These are phyloP conservation scores for Pteronura brasiliensis DNA, from an alignment of 2,113 vertebrate genomes.

Conservation along the genomic window DNA sequence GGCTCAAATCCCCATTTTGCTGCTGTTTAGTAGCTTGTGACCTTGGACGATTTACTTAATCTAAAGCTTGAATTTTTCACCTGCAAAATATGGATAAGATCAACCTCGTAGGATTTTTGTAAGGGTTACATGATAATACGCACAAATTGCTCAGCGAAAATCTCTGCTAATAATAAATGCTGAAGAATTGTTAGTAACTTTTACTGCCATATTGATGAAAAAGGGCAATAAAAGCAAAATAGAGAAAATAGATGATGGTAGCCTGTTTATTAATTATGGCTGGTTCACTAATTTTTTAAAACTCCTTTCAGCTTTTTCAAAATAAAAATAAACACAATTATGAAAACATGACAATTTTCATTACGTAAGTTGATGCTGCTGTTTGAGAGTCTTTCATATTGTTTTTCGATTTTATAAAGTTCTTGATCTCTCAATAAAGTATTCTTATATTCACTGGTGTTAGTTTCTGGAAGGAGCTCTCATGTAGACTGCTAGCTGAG, in stretches of 20 bases:
- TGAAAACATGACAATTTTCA: conserved; percentile 92
- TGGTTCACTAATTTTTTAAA: neutral
- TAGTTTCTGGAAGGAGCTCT: conserved; percentile 91
- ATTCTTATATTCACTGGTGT: conserved; percentile 90
- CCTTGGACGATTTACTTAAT: neutral
- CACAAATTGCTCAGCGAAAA: neutral
- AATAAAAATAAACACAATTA: conserved; percentile 94
- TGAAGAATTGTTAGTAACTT: neutral
- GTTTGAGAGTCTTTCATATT: conserved; percentile 79
- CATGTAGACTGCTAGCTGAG: conserved; percentile 87
- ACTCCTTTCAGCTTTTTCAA: conserved; percentile 83
- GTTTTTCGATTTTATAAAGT: conserved; percentile 87
- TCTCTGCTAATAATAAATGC: neutral
- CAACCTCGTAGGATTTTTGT: neutral
- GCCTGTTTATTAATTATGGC: neutral
- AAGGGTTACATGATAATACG: neutral
- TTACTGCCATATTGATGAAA: neutral
- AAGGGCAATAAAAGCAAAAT: neutral
- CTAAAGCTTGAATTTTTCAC: neutral
- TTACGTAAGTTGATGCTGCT: conserved; percentile 83
- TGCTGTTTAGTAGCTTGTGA: neutral
- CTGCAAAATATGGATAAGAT: neutral
- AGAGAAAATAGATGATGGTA: neutral
- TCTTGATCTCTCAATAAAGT: conserved; percentile 92
- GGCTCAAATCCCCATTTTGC: neutral